A percentile compares a stretch with the other conserved stretches of the same genome.
Conservation (phyloP, 2,797 vertebrate genomes). For the Enteromius radiatus region DNA sequence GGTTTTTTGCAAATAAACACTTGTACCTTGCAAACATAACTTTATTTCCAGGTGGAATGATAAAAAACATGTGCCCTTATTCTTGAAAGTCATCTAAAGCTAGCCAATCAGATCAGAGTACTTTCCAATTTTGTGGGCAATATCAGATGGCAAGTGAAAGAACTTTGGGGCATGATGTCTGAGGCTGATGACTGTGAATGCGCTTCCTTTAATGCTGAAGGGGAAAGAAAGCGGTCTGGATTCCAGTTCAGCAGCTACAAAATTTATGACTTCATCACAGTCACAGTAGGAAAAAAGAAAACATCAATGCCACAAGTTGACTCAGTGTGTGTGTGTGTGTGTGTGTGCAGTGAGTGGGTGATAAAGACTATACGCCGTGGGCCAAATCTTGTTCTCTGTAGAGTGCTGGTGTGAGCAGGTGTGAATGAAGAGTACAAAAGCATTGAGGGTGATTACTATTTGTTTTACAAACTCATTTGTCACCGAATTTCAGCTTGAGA, state of each 20-base stretch:
- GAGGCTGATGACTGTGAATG: background rate
- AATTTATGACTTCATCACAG: slow-evolving; percentile 1
- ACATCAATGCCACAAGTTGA: background rate
- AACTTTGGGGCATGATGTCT: background rate
- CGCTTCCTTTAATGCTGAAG: background rate
- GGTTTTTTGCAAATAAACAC: background rate
- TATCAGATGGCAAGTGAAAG: background rate
- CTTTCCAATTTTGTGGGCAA: background rate
- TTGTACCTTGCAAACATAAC: background rate
- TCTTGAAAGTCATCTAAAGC: background rate
- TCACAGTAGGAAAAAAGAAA: background rate
- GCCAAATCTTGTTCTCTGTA: background rate
- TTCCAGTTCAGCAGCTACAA: background rate
- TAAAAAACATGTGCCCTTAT: background rate
- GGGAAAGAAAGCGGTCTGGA: background rate
- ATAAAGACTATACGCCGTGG: background rate
- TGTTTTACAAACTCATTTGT: slow-evolving; percentile 32
- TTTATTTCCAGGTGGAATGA: background rate
- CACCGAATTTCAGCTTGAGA: background rate
- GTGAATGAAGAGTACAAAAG: background rate
- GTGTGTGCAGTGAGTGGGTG: background rate
- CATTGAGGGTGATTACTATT: background rate
- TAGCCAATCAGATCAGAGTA: background rate
- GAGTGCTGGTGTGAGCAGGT: slow-evolving; percentile 7
- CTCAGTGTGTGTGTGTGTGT: too few relatives aligned